Base-by-base conservation (phyloP, 2,888 invertebrate species). In the Dione vanillae region DNA sequence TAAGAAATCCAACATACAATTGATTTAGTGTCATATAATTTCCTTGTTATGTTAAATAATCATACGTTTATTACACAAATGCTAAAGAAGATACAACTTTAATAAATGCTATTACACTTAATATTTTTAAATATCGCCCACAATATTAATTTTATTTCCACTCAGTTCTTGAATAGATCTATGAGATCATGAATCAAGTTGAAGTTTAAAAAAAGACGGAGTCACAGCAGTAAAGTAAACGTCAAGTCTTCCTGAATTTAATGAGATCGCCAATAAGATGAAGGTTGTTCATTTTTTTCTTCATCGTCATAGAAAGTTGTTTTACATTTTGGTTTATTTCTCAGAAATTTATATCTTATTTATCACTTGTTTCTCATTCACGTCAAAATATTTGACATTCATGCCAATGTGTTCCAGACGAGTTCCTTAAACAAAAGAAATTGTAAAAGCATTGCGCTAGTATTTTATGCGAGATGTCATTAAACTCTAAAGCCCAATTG, bases 221-320 rank as follows among this genome's bases (percentile, higher is more conserved):
- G 58, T 58, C 71, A 62, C 71, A 73, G 71, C 75, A 69, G 72
- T 70, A 75, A 78, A 81, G 84, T 83, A 85, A 85, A 83, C 84
- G 77, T 81, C 79, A 76, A 64, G 79, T 90, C 90, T 90, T 89
- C 89, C 89, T 86, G 89, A 82, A 85, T 90, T 90, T 90, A 90
- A 90, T 90, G 90, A 90, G 90, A 86, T 87, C 87, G 83, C 89
- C 89, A 88, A 88, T 88, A 86, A 85, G 82, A 83, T 67, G 77
- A 69, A 70, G 75, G 71, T 71, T 68, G 72, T 66, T 58, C 54
- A 71, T 59, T 69, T 73, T 76, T 74, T 75, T 12, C 40, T 37
- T 73, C 67, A 71, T 72, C 74, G 66, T 76, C 49, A 40, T 37
- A 62, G 41, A 61, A 69, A 62, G 35, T 72, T 62, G 62, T 37